Conservation (phyloP, 1,140 invertebrate genomes). For the Tigriopus japonicus region DNA sequence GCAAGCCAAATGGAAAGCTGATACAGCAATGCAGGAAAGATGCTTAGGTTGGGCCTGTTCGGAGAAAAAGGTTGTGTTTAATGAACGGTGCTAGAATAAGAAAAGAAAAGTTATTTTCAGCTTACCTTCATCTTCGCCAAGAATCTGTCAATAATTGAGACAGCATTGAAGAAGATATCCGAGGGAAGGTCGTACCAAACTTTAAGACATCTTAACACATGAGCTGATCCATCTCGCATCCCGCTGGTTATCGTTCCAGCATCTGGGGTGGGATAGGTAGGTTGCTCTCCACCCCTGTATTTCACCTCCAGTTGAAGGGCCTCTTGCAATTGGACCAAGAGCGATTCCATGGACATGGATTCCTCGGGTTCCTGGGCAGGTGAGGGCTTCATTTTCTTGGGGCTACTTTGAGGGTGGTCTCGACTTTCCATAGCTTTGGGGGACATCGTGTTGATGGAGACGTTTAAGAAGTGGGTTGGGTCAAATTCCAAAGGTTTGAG, state of each 20-base stretch:
- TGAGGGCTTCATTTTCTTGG: too few species aligned
- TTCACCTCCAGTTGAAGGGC: slow-evolving; percentile 9
- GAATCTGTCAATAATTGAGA: slow-evolving; percentile 54
- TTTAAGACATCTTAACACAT: slow-evolving; percentile 55
- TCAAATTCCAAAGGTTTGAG: too few species aligned
- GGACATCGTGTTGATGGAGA: too few species aligned
- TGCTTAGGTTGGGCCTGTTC: slow-evolving; percentile 38
- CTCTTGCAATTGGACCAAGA: not conserved
- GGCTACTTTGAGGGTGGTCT: too few species aligned
- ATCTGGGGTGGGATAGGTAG: not conserved
- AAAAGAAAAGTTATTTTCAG: slow-evolving; percentile 1
- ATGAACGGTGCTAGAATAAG: not conserved
- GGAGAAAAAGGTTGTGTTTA: not conserved
- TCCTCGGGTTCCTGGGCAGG: too few species aligned
- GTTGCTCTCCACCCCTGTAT: not conserved
- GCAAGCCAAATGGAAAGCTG: slow-evolving; percentile 43
- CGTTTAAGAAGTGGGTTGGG: too few species aligned
- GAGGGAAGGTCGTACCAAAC: slow-evolving; percentile 46
- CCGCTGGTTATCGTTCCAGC: slow-evolving; percentile 45
- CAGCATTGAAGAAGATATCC: slow-evolving; percentile 50
- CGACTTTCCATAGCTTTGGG: too few species aligned
- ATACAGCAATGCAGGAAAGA: slow-evolving; percentile 47
- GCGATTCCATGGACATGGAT: too few species aligned
- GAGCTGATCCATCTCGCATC: slow-evolving; percentile 50
- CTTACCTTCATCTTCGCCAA: slow-evolving; percentile 46